These are phyloP conservation scores for Keiferia lycopersicella DNA, from an alignment of 2,888 invertebrate species.

Conservation along the genomic window DNA sequence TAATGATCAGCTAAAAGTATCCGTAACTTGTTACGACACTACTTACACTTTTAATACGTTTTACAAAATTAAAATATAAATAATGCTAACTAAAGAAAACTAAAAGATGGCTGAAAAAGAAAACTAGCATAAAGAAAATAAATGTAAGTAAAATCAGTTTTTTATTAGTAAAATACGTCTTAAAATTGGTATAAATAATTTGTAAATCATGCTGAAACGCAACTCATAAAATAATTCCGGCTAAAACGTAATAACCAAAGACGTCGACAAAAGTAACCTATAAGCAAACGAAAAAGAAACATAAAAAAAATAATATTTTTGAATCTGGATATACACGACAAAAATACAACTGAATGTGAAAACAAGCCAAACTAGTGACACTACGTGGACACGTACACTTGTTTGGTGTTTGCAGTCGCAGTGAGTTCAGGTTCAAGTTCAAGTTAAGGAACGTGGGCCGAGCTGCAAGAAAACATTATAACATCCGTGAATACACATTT, in stretches of 20 bases:
- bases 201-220: neutral
- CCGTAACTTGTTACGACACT: no score
- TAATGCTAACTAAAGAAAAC: no score
- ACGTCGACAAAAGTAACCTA: neutral
- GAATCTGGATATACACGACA: neutral
- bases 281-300: neutral
- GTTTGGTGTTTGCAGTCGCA: constrained; percentile 92
- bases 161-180: no score
- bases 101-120: no score
- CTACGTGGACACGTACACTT: constrained; percentile 90
- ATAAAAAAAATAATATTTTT: neutral
- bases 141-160: no score
- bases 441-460: constrained; percentile 99
- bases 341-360: constrained; percentile 41
- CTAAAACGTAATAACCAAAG: neutral
- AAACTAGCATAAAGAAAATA: no score
- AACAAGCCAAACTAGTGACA: constrained; percentile 74
- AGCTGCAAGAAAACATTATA: constrained; percentile 88
- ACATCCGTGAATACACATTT: constrained; percentile 46
- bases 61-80: no score
- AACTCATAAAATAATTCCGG: neutral
- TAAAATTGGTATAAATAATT: neutral
- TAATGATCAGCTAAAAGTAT: no score
- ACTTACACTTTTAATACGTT: no score
- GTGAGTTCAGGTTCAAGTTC: constrained; percentile 95